phyloP scores from a whole-genome alignment of 2,888 invertebrate species.

The Polietes domitor region DNA sequence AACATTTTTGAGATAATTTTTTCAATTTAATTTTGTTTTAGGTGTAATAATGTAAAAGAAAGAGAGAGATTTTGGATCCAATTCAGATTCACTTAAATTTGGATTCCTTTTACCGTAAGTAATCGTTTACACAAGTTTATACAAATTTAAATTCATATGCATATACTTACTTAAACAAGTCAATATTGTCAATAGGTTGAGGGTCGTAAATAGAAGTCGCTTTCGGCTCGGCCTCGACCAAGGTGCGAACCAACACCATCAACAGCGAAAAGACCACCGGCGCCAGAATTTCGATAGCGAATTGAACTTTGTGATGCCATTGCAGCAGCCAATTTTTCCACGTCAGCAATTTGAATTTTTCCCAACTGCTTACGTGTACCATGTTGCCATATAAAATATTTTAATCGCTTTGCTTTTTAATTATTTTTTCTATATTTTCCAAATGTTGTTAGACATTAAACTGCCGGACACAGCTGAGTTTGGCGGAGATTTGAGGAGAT shows the following conservation, averaged over 20 bases:
- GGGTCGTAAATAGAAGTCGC: slow-evolving; percentile 74
- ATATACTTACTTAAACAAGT: slow-evolving; percentile 73
- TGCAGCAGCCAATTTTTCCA: slow-evolving; percentile 93
- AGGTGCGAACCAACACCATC: slow-evolving; percentile 86
- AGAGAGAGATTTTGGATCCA: background rate
- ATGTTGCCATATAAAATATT: slow-evolving; percentile 64
- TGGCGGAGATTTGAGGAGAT: background rate
- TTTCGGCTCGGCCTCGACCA: slow-evolving; percentile 83
- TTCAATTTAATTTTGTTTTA: background rate
- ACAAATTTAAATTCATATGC: background rate
- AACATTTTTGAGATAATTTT: background rate
- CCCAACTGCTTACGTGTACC: slow-evolving; percentile 77
- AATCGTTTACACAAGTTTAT: too few species aligned
- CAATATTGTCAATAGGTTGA: slow-evolving; percentile 77
- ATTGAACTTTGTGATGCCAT: slow-evolving; percentile 86
- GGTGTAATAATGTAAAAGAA: background rate
- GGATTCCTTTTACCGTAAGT: too few species aligned
- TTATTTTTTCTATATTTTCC: background rate
- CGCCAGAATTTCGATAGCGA: slow-evolving; percentile 85
- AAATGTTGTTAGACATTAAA: slow-evolving; percentile 5
- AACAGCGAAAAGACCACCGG: slow-evolving; percentile 86
- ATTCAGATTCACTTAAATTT: too few species aligned
- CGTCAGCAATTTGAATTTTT: slow-evolving; percentile 86
- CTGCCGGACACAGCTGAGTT: background rate
- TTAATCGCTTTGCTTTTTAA: too few species aligned